Percentiles rank a stretch among this genome's conserved stretches.
phyloP scores from a whole-genome alignment of 2,888 invertebrate species.

The Drosophila siamana region DNA sequence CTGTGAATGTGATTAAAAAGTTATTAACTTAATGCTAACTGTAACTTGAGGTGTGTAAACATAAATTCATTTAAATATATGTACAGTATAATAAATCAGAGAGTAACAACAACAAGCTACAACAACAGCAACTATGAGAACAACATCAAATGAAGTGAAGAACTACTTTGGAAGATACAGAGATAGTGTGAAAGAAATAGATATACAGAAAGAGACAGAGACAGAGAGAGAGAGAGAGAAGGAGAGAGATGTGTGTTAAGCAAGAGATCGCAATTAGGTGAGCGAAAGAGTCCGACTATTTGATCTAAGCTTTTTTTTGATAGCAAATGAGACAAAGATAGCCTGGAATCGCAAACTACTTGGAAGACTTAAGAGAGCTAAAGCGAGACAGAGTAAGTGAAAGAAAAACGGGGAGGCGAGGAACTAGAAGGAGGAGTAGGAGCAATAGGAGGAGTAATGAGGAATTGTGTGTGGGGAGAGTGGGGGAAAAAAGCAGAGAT shows the following conservation, averaged over 20 bases:
- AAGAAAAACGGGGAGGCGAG: constrained; percentile 13
- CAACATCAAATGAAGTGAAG: constrained; percentile 60
- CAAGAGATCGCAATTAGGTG: constrained; percentile 21
- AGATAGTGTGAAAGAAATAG: constrained; percentile 11
- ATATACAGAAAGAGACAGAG: constrained; percentile 9
- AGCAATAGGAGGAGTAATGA: constrained; percentile 8
- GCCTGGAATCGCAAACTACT: constrained; percentile 22
- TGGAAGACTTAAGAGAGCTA: neutral
- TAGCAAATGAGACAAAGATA: constrained; percentile 7
- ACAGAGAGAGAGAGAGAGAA: constrained; percentile 16
- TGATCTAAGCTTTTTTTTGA: constrained; percentile 12
- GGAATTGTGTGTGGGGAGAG: constrained; percentile 8
- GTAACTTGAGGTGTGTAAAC: neutral
- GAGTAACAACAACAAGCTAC: constrained; percentile 37
- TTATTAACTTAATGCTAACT: constrained; percentile 37
- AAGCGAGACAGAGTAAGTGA: constrained; percentile 17
- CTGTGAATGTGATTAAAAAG: constrained; percentile 15
- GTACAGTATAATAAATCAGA: constrained; percentile 4
- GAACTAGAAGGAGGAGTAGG: neutral
- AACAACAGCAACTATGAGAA: constrained; percentile 45
- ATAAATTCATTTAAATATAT: constrained; percentile 19
- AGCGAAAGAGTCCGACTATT: neutral
- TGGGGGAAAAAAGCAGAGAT: constrained; percentile 36
- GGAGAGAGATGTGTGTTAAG: constrained; percentile 38
- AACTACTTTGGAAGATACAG: constrained; percentile 27